phyloP scores from a whole-genome alignment of 2,888 invertebrate genomes.

The Orchesella flavescens region DNA sequence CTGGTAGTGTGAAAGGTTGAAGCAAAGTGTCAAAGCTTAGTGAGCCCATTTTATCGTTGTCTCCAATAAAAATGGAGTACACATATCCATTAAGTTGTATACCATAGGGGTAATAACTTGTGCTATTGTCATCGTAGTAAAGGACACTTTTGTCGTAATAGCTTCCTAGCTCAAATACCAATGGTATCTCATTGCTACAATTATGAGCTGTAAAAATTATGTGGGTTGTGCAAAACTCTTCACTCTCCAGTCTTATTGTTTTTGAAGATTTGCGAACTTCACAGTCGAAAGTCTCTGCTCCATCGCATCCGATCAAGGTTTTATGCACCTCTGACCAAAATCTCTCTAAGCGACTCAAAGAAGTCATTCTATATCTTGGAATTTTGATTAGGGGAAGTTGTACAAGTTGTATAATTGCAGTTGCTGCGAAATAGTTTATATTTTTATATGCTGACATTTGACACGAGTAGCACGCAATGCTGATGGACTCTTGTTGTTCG shows the following conservation, averaged over 20 bases:
- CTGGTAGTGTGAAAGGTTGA: background rate
- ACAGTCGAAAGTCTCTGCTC: background rate
- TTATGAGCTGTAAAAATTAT: background rate
- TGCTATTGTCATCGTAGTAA: background rate
- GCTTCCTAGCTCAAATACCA: background rate
- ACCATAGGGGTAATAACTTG: background rate
- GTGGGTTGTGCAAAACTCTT: background rate
- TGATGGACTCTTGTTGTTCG: background rate
- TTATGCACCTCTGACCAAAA: background rate
- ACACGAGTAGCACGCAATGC: background rate
- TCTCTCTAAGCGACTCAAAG: background rate
- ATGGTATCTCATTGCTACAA: background rate
- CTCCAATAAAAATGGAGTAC: slow-evolving; percentile 12
- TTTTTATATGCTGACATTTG: background rate
- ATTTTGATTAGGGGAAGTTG: background rate
- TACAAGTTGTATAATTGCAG: background rate
- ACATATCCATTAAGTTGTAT: slow-evolving; percentile 14
- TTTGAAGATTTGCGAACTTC: background rate
- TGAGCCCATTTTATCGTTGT: background rate
- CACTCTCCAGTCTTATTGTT: too few relatives aligned
- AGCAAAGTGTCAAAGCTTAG: background rate
- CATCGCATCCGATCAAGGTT: background rate
- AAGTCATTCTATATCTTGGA: background rate
- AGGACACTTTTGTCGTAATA: background rate
- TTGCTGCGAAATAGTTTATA: too few relatives aligned